Base-by-base conservation (phyloP, 2,888 invertebrate genomes). In the Andricus quercusramuli region DNA sequence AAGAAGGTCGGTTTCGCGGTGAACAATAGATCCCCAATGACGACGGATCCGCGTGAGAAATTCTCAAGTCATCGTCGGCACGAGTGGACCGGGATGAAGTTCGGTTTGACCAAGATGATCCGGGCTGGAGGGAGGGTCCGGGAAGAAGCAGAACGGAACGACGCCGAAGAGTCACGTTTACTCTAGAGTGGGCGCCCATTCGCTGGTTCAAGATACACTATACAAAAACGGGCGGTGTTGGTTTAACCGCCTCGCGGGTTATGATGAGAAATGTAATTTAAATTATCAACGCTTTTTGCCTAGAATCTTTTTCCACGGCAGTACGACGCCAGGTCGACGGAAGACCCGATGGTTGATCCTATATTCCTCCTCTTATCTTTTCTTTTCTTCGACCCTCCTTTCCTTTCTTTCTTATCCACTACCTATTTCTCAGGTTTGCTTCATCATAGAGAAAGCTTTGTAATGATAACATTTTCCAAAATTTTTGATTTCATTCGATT, bases 221-320 rank as follows among this genome's bases (percentile, higher is more conserved):
- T 3, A 59, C 82, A 84, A 82, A 84, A 84, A 84, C 51, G 68
- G 62, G 56, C 59, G 59, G 70, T 80, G 82, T 91, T 89, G 89
- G 89, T 89, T 90, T 89, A 90, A 89, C 88, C 85, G 86, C 86
- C 85, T 86, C 82, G 81, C 84, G 86, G 86, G 88, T 89, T 90
- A 90, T 90, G 89, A 89, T 87, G 89, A 87, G 89, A 90, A 90
- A 89, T 87, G 88, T 89, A 91, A 91, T 91, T 92, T 90, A 90
- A 91, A 91, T 92, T 91, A 91, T 90, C 88, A 86, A 90, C 88
- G 89, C 89, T 91, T 90, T 89, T 90, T 90, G 86, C 83, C 77
- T 68, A 25, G 32, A 80, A 78, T 77, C 82, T 87, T 88, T 87
- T 87, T 85, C 79, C 78, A 82, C 41, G 65, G 78, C 79, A 77